Conservation (phyloP, 2,888 invertebrate genomes). For the Hyles lineata region DNA sequence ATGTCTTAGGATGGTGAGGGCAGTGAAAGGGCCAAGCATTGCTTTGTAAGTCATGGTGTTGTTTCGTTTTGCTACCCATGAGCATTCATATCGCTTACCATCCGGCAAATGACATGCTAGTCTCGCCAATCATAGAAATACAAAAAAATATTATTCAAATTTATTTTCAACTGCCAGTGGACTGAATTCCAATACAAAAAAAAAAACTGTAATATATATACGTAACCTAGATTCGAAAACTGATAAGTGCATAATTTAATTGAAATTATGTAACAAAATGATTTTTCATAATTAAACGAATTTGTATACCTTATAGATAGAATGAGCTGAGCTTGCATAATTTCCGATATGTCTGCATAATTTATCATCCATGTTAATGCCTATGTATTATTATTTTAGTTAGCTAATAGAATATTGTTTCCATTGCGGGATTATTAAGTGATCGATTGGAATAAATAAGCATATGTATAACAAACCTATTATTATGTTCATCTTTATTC, state of each 20-base stretch:
- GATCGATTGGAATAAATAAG: not conserved
- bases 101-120: too few relatives aligned
- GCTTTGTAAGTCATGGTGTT: too few relatives aligned
- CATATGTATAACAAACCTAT: too few relatives aligned
- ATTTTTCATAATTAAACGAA: not conserved
- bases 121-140: too few relatives aligned
- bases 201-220: not conserved
- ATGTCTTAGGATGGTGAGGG: too few relatives aligned
- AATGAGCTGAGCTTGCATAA: not conserved
- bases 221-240: not conserved
- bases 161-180: too few relatives aligned
- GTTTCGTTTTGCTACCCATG: too few relatives aligned
- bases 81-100: too few relatives aligned
- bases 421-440: not conserved
- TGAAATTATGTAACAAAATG: not conserved
- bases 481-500: too few relatives aligned
- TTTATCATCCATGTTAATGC: not conserved
- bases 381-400: not conserved
- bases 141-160: too few relatives aligned
- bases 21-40: too few relatives aligned
- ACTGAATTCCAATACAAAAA: not conserved
- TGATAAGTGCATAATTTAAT: not conserved
- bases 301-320: not conserved
- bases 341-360: not conserved
- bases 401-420: not conserved